Base-by-base conservation (phyloP, 2,888 invertebrate genomes). In the Phalera bucephala region DNA sequence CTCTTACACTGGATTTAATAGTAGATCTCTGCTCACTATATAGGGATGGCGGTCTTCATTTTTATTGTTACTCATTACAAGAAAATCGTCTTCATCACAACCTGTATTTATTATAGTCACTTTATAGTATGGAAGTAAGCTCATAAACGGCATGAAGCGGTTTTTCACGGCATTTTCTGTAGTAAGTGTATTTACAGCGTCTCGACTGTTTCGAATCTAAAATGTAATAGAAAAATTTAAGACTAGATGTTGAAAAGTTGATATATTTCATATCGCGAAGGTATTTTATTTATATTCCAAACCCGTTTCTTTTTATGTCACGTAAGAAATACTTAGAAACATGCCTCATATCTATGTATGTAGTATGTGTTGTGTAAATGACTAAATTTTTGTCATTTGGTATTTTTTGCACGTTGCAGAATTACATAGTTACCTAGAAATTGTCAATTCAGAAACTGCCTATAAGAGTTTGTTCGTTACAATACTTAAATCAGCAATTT, bases 101-200 rank as follows among this genome's bases (percentile, higher is more conserved):
- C 48, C 63, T 59, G 63, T 69, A 70, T 76, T 74, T 73, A 72
- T 73, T 72, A 69, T 53, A 66, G 64, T 53, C 59, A 59, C 68
- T 72, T 57, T 46, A 59, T 62, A 48, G 59, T 49, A 51, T 66
- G 66, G 69, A 69, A 72, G 69, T 65, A 69, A 68, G 63, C 70
- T 74, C 71, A 68, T 70, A 67, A 67, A 53, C 56, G 37, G 59
- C 52, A 52, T 52, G 53, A 55, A 62, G 63, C 59, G 65, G 69
- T 66, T 71, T 62, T 58, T 62, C 63, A 56, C 52, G 58, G 63
- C 57, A 63, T 49, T 71, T 64, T 55, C 52, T 47, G 62, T 56
- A 59, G 52, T 60, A 54, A 50, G 48, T 36, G 52, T 65, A 70
- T 64, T 66, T 66, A 64, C 58, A 50, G 52, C 29, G 36, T 37